These are phyloP conservation scores for Cricetomys ansorgei DNA, from an alignment of 2,113 vertebrate genomes.

Conservation along the genomic window DNA sequence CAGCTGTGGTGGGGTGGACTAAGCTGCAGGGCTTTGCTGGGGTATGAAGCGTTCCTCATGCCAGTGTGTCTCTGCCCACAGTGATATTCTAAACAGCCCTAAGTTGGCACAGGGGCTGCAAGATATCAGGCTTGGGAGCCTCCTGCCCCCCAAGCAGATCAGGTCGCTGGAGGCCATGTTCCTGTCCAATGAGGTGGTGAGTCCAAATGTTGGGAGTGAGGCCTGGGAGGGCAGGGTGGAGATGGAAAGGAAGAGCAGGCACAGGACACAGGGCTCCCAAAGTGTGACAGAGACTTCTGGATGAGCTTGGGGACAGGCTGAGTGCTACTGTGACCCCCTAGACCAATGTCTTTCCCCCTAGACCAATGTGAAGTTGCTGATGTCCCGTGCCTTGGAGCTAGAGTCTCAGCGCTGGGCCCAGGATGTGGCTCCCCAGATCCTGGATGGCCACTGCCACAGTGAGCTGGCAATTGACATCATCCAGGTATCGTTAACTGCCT, in stretches of 20 bases:
- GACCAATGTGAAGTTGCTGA: conserved; percentile 83
- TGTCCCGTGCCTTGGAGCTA: conserved; percentile 86
- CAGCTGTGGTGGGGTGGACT: not conserved
- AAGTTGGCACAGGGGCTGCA: conserved; percentile 87
- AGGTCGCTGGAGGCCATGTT: conserved; percentile 88
- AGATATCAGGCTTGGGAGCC: conserved; percentile 84
- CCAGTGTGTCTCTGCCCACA: conserved; percentile 78
- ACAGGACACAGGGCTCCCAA: rapidly evolving
- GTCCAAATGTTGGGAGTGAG: not conserved
- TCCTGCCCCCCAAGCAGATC: conserved; percentile 85
- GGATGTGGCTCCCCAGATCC: conserved; percentile 84
- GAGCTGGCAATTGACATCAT: conserved; percentile 92
- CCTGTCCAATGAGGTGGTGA: conserved; percentile 89
- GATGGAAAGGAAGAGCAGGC: not conserved
- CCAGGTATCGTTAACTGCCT: conserved; percentile 86
- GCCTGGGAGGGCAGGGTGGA: not conserved
- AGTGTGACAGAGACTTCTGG: not conserved
- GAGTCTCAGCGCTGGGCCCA: conserved; percentile 89
- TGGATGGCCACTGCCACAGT: conserved; percentile 88
- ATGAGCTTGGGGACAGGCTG: not conserved
- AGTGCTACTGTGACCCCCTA: not conserved
- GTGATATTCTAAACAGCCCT: conserved; percentile 88
- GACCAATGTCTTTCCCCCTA: conserved; percentile 36
- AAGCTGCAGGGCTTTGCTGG: rapidly evolving
- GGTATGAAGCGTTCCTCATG: not conserved